A percentile compares a stretch with the other conserved stretches of the same genome.
Evolutionary conservation across 2,113 vertebrate genomes (phyloP).

Genomic region (Vulpes lagopus): DNA sequence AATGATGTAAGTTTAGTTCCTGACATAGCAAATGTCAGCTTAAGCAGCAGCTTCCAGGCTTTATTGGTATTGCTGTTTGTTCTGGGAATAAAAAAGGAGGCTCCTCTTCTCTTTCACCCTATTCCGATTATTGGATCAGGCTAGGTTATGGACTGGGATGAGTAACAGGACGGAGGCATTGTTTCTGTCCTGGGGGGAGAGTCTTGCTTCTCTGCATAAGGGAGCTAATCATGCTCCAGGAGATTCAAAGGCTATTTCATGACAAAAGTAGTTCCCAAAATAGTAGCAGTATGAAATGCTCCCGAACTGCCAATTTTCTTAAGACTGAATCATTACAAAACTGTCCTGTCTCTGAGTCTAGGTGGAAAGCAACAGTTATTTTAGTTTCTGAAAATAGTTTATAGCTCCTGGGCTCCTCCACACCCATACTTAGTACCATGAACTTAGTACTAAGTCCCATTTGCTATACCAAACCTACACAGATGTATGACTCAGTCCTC

Average conservation of each 20-base stretch:
- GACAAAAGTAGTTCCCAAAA: background rate
- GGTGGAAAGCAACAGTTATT: background rate
- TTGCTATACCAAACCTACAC: background rate
- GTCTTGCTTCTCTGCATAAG: background rate
- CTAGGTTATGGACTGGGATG: background rate
- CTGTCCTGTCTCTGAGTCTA: background rate
- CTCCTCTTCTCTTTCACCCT: background rate
- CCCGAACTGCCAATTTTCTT: conserved; percentile 18
- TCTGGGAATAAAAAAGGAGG: background rate
- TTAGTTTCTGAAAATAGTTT: background rate
- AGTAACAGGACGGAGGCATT: background rate
- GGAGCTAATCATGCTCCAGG: background rate
- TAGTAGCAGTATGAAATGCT: background rate
- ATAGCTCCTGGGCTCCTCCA: background rate
- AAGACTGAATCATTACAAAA: background rate
- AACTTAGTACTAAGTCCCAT: background rate
- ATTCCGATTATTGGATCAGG: background rate
- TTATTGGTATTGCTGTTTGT: background rate
- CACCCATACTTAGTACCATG: background rate
- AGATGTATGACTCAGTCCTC: background rate
- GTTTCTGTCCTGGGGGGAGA: background rate
- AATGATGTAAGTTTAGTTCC: conserved; percentile 22
- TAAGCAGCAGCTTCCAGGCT: background rate
- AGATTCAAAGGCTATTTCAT: background rate
- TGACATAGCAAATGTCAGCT: background rate